Base-by-base conservation (phyloP, 2,797 vertebrate genomes). In the Tadarida brasiliensis region DNA sequence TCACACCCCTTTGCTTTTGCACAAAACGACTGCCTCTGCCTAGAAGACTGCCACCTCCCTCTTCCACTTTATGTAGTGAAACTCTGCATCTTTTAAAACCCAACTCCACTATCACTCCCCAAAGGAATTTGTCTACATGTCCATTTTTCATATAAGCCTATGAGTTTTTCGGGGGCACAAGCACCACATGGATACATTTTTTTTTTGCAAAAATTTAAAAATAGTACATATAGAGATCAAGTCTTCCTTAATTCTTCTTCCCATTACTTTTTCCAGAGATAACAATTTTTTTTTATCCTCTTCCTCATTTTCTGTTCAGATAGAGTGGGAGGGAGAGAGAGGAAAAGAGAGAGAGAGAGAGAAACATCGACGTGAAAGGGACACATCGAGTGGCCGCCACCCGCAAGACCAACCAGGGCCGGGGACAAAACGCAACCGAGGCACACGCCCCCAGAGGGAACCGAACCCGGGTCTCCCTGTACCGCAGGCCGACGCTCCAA, bases 181-280 rank as follows among this genome's bases (percentile, higher is more conserved):
- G 28, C 68, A 49, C 82, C 71, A 89, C 4, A 81, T 1, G 16
- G 95, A 81, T 17, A 65, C 9, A 49, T 49, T 90, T 51, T 73
- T 44, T 44, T 59, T 33, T 74, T 4, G 73, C 51, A 54, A 35
- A 88, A 70, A 39, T 70, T 76, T 89, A 82, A 77, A 94, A 95
- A 78, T 30, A 87, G 84, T 17, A 94, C 17, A 92, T 16, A 67
- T 1, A 59, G 33, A 82, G 57, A 44, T 90, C 3, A 44, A 30
- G 9, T 85, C 67, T 86, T 71, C 39, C 33, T 47, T 54, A 39
- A 80, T 56, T 74, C 10, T 81, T 86, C 19, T 77, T 49, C 47
- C 56, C 59, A 49, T 84, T n/a, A 77, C 28, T 68, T 49, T 78
- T 94, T 77, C 76, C 77, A 84, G 71, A 84, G 51, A 85, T 59